Conservation (phyloP, 2,888 invertebrate species). For the Xestobium rufovillosum region DNA sequence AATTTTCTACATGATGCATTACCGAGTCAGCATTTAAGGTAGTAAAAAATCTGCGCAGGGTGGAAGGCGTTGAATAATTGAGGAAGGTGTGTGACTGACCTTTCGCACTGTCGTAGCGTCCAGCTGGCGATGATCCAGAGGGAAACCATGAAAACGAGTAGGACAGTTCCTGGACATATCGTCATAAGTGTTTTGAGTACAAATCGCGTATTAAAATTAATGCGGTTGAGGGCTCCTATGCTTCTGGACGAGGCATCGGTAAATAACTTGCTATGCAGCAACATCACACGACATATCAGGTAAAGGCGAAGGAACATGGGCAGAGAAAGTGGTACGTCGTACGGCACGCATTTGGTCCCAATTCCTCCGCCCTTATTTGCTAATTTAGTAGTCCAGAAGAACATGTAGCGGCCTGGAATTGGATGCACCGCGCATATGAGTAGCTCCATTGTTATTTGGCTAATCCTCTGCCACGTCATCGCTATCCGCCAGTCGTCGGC, state of each 20-base stretch:
- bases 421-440: slow-evolving; percentile 97
- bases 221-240: slow-evolving; percentile 95
- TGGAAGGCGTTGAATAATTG: no score
- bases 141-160: slow-evolving; percentile 98
- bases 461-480: slow-evolving; percentile 96
- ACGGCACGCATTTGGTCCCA: slow-evolving; percentile 67
- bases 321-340: slow-evolving; percentile 94
- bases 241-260: slow-evolving; percentile 98
- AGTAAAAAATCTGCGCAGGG: no score
- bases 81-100: slow-evolving; percentile 70
- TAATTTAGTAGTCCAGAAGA: slow-evolving; percentile 93
- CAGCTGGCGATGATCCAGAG: slow-evolving; percentile 99
- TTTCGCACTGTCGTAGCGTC: slow-evolving; percentile 97
- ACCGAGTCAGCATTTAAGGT: no score
- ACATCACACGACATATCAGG: slow-evolving; percentile 98
- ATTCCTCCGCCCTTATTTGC: slow-evolving; percentile 69
- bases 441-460: slow-evolving; percentile 86
- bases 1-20: no score
- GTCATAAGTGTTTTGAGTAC: slow-evolving; percentile 93
- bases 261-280: slow-evolving; percentile 98
- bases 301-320: slow-evolving; percentile 99
- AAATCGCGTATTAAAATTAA: slow-evolving; percentile 97
- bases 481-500: slow-evolving; percentile 99
- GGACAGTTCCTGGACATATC: slow-evolving; percentile 95
- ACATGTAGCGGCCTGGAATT: slow-evolving; percentile 92